Evolutionary conservation across 2,113 vertebrate genomes (phyloP).

Genomic region (Cichladusa arquata): DNA sequence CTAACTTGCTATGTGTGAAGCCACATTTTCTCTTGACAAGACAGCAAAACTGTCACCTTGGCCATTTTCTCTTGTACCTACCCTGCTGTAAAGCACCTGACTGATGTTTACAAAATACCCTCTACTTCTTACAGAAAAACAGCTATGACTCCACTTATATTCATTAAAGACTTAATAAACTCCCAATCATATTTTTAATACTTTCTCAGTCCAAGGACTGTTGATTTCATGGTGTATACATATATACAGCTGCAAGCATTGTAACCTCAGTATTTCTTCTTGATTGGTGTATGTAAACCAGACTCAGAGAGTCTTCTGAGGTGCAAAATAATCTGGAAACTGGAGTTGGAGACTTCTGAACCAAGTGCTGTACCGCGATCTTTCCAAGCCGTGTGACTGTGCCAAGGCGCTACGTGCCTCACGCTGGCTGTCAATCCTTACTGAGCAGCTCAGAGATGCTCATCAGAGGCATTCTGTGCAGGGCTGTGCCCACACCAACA

Average conservation of each 20-base stretch:
- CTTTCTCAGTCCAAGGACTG: background rate
- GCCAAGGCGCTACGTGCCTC: accelerated
- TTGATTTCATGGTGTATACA: background rate
- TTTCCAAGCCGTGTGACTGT: background rate
- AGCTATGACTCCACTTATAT: background rate
- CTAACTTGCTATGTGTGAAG: background rate
- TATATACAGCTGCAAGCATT: background rate
- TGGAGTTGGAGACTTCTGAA: background rate
- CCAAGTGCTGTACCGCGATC: background rate
- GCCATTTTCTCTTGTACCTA: background rate
- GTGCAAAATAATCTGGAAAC: background rate
- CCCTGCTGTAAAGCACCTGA: background rate
- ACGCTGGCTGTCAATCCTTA: accelerated
- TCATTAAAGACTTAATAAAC: background rate
- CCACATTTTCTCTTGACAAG: background rate
- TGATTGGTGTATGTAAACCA: background rate
- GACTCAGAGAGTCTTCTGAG: background rate
- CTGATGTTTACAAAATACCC: background rate
- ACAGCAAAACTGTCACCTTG: background rate
- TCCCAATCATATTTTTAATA: background rate
- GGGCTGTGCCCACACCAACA: background rate
- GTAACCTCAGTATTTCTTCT: background rate
- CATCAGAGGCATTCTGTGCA: accelerated
- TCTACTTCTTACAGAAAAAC: background rate
- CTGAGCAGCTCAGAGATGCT: background rate